Base-by-base conservation (phyloP, 2,113 vertebrate genomes). In the Hymenochirus boettgeri region DNA sequence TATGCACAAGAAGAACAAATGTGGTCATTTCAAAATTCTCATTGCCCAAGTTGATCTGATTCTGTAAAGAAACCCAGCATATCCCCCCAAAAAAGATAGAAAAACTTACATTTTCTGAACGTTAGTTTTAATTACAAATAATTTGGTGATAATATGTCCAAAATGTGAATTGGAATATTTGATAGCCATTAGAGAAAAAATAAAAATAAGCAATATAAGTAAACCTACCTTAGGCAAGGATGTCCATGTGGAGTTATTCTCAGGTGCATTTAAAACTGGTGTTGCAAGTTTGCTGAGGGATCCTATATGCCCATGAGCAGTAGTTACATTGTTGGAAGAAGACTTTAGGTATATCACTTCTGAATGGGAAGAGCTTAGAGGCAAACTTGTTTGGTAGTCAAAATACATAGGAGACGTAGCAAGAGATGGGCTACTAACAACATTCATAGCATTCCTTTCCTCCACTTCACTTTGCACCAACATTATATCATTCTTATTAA, bases 271-370 rank as follows among this genome's bases (percentile, higher is more conserved):
- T 81, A 86, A 94, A 82, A 92, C 91, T 83, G 93, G 93, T 79
- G 93, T 89, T 25, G 94, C 94, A 89, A 98, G 97, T 88, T 92
- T 97, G 85, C 90, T 94, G 86, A 96, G 95, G 86, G 94, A 96
- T 81, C 93, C 95, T 80, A 89, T 88, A 78, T 95, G 94, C 73
- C 92, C 95, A 90, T 97, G 93, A 71, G 96, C 92, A 79, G 96
- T 94, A 79, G 92, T 92, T 86, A 98, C 85, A 88, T 91, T 97
- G 92, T 93, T 97, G 89, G 94, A 87, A 78, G 91, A 91, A 53
- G 96, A 94, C 79, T 98, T 99, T 80, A 99, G 88, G 78, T 97
- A 99, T 95, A 99, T 97, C 86, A 99, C 94, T 90, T 97, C 96
- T 5, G 96, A 97, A 75, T 95, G 88, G 79, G 96, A 95, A 70